Evolutionary conservation across 2,113 vertebrate genomes (phyloP).

Genomic region (Ranitomeya imitator): DNA sequence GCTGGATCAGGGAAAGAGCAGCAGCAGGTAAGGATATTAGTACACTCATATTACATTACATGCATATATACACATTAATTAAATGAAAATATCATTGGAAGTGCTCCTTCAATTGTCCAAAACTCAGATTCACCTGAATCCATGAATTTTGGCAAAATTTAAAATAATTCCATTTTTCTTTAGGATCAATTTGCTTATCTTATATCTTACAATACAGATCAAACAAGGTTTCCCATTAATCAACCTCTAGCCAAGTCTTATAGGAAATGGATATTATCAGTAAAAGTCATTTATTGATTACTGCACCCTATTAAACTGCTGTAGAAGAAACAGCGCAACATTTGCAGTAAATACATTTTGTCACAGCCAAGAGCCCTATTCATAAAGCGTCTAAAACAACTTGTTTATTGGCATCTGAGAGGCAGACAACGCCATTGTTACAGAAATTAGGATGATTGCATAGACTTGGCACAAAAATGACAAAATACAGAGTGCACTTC

Average conservation of each 20-base stretch:
- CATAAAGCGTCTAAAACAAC: not conserved
- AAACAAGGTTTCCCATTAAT: not conserved
- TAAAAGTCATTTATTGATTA: not conserved
- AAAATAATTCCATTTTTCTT: too few species aligned
- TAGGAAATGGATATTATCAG: not conserved
- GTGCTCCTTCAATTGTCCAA: too few species aligned
- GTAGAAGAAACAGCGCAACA: not conserved
- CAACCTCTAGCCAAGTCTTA: not conserved
- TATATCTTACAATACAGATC: too few species aligned
- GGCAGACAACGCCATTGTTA: constrained; percentile 51
- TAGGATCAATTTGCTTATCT: too few species aligned
- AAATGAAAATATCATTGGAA: too few species aligned
- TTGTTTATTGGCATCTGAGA: constrained; percentile 61
- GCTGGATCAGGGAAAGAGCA: too few species aligned
- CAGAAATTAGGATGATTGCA: constrained; percentile 56
- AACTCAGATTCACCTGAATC: too few species aligned
- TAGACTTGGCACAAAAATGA: constrained; percentile 62
- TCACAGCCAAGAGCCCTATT: not conserved
- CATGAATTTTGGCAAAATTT: too few species aligned
- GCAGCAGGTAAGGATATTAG: too few species aligned
- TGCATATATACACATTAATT: too few species aligned
- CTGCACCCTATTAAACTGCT: not conserved
- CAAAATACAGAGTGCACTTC: constrained; percentile 57
- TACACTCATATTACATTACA: too few species aligned
- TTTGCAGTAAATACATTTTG: not conserved